Percentiles rank a stretch among this genome's conserved stretches.
Conservation (phyloP, 1,140 invertebrate species). For the Drosophila littoralis region DNA sequence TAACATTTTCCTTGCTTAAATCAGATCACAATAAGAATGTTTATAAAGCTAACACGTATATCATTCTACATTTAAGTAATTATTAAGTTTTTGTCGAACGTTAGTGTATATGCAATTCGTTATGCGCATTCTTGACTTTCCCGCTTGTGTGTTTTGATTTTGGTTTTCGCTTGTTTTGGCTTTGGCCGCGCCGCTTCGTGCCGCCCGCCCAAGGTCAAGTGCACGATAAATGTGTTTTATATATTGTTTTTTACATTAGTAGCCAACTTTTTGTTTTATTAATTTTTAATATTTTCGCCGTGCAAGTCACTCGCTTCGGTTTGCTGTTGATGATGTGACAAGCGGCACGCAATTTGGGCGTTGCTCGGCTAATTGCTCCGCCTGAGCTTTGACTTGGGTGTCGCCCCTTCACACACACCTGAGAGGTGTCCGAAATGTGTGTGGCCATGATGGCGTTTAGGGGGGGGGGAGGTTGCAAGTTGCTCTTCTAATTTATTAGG, state of each 20-base stretch:
- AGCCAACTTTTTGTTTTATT: constrained; percentile 59
- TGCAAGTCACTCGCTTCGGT: constrained; percentile 19
- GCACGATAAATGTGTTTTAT: constrained; percentile 60
- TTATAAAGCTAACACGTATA: too few species aligned
- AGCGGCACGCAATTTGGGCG: constrained; percentile 55
- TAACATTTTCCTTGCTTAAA: too few species aligned
- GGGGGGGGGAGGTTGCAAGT: neutral
- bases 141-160: constrained; percentile 17
- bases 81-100: too few species aligned
- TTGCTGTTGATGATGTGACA: constrained; percentile 51
- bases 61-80: too few species aligned
- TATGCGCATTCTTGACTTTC: neutral
- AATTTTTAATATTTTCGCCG: constrained; percentile 58
- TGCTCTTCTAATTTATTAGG: constrained; percentile 1
- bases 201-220: constrained; percentile 53
- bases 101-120: constrained; percentile 24
- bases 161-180: constrained; percentile 36
- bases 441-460: constrained; percentile 19
- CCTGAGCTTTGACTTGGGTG: neutral
- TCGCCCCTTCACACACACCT: neutral
- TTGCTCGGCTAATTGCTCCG: constrained; percentile 37
- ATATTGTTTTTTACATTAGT: constrained; percentile 61
- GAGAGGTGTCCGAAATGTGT: constrained; percentile 5
- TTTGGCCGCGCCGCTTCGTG: constrained; percentile 9
- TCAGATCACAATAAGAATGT: too few species aligned